phyloP scores from a whole-genome alignment of 1,140 invertebrate species.

The Solen grandis region DNA sequence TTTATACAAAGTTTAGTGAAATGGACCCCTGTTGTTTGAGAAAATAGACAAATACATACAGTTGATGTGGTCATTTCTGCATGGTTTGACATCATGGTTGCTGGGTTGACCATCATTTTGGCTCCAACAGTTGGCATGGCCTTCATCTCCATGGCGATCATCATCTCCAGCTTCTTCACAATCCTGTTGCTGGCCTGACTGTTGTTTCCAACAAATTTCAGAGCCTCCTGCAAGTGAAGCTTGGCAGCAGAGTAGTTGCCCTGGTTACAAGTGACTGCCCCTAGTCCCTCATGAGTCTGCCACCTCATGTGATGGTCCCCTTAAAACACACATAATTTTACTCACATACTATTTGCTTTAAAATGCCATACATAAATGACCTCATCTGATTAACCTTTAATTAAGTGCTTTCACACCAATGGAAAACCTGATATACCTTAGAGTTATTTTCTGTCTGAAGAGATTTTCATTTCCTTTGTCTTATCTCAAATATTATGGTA shows the following conservation, averaged over 20 bases:
- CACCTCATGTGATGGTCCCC: conserved; percentile 67
- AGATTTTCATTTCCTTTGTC: not conserved
- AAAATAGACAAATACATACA: too few species aligned
- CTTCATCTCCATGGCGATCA: too few species aligned
- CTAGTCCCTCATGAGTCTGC: conserved; percentile 72
- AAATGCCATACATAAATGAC: not conserved
- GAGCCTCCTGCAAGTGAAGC: conserved; percentile 54
- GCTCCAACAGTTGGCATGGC: too few species aligned
- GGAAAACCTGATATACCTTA: not conserved
- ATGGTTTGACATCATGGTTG: too few species aligned
- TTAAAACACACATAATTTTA: conserved; percentile 41
- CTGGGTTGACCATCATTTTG: too few species aligned
- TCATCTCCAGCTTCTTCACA: conserved; percentile 63
- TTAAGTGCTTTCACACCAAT: not conserved
- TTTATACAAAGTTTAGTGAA: too few species aligned
- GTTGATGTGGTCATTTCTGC: too few species aligned
- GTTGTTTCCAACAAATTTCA: conserved; percentile 47
- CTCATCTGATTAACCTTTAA: not conserved
- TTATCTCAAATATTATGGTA: not conserved
- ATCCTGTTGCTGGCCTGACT: conserved; percentile 62
- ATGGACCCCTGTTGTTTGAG: too few species aligned
- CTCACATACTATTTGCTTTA: not conserved
- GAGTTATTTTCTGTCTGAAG: not conserved
- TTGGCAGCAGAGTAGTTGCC: conserved; percentile 57
- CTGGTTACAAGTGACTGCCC: conserved; percentile 64